Evolutionary conservation across 2,797 vertebrate species (phyloP).

Genomic region (Potorous gilbertii): DNA sequence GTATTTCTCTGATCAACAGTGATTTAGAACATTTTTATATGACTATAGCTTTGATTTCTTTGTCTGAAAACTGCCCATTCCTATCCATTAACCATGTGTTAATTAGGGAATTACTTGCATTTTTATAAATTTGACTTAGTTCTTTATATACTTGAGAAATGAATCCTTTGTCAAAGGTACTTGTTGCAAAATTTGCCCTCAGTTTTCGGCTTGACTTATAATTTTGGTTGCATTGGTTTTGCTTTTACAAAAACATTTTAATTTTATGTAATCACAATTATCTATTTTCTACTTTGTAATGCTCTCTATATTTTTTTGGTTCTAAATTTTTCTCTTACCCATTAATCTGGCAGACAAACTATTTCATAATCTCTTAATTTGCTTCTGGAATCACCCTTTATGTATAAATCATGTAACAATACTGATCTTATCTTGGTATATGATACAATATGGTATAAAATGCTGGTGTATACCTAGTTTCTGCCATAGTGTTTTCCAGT

Average conservation of each 20-base stretch:
- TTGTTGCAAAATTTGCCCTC: not conserved
- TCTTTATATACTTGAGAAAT: not conserved
- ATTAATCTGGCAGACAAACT: not conserved
- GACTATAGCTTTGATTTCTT: not conserved
- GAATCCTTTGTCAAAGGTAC: not conserved
- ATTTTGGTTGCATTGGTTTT: not conserved
- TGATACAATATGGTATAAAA: not conserved
- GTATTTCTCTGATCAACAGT: not conserved
- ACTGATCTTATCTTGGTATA: not conserved
- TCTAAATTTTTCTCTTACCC: not conserved
- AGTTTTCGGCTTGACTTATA: not conserved
- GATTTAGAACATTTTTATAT: not conserved
- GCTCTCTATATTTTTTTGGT: not conserved
- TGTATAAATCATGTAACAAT: not conserved
- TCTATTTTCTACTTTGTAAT: not conserved
- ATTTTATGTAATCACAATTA: not conserved
- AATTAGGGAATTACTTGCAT: not conserved
- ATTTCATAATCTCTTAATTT: not conserved
- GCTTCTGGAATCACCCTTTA: not conserved
- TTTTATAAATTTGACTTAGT: not conserved
- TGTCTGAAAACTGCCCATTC: not conserved
- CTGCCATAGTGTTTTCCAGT: not conserved
- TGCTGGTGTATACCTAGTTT: not conserved
- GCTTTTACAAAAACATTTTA: not conserved
- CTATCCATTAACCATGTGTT: not conserved